Evolutionary conservation across 1,140 invertebrate species (phyloP), one percentile per base, ranked within the genome.

Genomic region (Bursaphelenchus mucronatus): DNA sequence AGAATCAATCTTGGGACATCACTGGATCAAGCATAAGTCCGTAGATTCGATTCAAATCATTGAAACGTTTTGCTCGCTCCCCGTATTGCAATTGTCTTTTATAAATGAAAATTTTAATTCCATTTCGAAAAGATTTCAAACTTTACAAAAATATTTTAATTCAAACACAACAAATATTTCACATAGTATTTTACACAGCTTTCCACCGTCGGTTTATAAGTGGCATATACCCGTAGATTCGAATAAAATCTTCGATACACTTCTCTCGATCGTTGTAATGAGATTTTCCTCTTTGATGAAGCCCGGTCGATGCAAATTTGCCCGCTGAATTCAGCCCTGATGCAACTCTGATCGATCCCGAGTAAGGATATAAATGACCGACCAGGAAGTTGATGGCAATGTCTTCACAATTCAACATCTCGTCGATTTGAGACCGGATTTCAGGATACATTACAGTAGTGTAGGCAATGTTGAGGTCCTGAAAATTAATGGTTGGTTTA

Each of bases 221-320:
- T 0, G 95, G 95, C 81, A 91, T 97, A 82, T 98, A 98, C 44
- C 95, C 95, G 85, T 97, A 97, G 43, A 97, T 89, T 87, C 91
- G 80, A 45, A 89, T 87, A 81, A 96, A 97, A 83, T 92, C 95
- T 81, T 97, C 94, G 54, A 99, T 95, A 82, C 95, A 98, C 76
- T 92, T 90, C 81, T 97, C 93, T 62, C 95, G 69, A n/a, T 73
- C 13, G n/a, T 17, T 55, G 49, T 71, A 68, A 55, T 68, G 67
- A 1, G 19, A 40, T 6, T 39, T 46, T 13, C 50, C 47, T 8
- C 67, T 61, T 7, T 13, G 41, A 19, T 41, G 53, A 17, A 68
- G 69, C n/a, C 66, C 69, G 15, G 21, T 43, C 2, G 86, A 82
- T 92, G 88, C 82, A 97, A 97, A 83, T 97, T 94, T 0, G 91